A percentile compares a stretch with the other conserved stretches of the same genome.
phyloP scores from a whole-genome alignment of 2,797 vertebrate genomes.

The Microtus obscurus region DNA sequence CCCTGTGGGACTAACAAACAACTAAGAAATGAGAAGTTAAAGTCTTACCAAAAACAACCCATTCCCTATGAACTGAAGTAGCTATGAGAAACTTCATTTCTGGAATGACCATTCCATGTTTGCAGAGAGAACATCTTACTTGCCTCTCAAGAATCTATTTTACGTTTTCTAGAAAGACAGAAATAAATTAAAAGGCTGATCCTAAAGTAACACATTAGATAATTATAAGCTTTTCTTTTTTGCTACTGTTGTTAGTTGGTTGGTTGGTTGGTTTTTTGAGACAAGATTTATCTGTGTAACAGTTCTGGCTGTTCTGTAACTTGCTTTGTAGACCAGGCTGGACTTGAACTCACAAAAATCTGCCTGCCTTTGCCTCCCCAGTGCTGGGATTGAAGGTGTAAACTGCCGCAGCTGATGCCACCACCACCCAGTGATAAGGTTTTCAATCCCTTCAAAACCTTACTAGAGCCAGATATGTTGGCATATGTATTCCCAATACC shows the following conservation, averaged over 20 bases:
- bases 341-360: not conserved
- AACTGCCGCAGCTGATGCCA: fast-evolving
- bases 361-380: not conserved
- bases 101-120: not conserved
- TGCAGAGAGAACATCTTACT: slow-evolving; percentile 15
- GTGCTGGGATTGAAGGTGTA: not conserved
- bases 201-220: not conserved
- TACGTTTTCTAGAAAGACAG: slow-evolving; percentile 18
- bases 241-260: too few species aligned
- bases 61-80: not conserved
- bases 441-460: not conserved
- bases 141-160: not conserved
- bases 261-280: not conserved
- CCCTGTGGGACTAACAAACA: not conserved
- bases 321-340: not conserved
- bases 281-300: not conserved
- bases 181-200: not conserved
- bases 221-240: not conserved
- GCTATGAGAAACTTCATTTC: not conserved
- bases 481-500: not conserved
- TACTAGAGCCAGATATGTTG: not conserved
- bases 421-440: not conserved
- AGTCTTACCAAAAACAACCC: not conserved
- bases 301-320: not conserved
- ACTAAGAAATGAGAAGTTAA: slow-evolving; percentile 10